Evolutionary conservation across 1,140 invertebrate species (phyloP).

Genomic region (Meloidogyne floridensis): DNA sequence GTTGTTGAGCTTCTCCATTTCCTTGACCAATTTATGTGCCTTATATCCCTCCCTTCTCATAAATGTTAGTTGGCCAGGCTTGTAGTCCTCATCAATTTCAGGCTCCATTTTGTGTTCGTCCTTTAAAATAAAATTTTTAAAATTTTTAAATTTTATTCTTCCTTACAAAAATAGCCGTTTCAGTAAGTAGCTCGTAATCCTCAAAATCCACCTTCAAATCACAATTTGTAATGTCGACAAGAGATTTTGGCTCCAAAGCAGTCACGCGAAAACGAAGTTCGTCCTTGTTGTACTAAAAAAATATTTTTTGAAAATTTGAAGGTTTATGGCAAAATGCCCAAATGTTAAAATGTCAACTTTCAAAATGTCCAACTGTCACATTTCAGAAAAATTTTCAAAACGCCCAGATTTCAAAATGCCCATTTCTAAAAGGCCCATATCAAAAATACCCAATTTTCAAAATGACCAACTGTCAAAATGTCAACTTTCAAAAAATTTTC

Average conservation of each 20-base stretch:
- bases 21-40: background rate
- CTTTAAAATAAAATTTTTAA: background rate
- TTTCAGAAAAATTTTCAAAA: no score
- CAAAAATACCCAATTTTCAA: no score
- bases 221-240: conserved; percentile 1
- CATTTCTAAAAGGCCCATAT: no score
- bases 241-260: background rate
- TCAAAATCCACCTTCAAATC: conserved; percentile 6
- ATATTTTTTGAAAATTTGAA: no score
- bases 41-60: background rate
- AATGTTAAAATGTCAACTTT: no score
- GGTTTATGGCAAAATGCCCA: no score
- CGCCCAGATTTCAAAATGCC: no score
- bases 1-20: background rate
- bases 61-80: background rate
- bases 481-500: no score
- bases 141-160: background rate
- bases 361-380: no score
- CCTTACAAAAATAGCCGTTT: background rate
- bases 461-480: no score
- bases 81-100: background rate
- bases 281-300: background rate
- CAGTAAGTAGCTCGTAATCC: background rate
- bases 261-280: background rate
- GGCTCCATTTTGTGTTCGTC: background rate